Evolutionary conservation across 2,113 vertebrate species (phyloP), one percentile per base, ranked within the genome.

Genomic region (Scartelaos histophorus): DNA sequence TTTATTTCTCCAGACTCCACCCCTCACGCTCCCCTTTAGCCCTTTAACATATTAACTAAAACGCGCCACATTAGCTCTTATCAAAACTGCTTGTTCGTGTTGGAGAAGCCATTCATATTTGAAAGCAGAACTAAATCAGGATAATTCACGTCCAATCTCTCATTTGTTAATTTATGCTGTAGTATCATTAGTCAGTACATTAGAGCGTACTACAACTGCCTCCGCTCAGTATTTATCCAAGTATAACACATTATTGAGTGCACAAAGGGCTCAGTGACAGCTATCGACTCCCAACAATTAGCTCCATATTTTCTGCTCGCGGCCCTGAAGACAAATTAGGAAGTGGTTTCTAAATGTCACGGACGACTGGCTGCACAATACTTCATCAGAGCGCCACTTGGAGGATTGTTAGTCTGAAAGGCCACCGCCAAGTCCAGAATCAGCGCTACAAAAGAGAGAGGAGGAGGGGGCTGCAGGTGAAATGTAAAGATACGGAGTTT

Each of bases 271-370:
- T 12, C 25, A 29, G 57, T 60, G 57, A 60, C 57, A 34, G 57
- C 24, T 60, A 60, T 60, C 22, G 57, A 60, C 22, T 34, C 57
- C 25, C 57, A 60, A 29, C 57, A 60, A 60, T 60, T 60, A 60
- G 25, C 57, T 34, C 57, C 25, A 9, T 29, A 60, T 60, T 60
- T 60, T 60, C 57, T 60, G 22, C 25, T 60, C 57, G 5, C 5
- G 16, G 57, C 24, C 15, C 24, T 29, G 15, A 60, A 60, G 57
- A 60, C 24, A 60, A 60, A 60, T 60, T 25, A 29, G 24, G 57
- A 60, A 60, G 24, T 60, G 6, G 57, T 60, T 60, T 60, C 24
- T 60, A 60, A 60, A 60, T 60, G 57, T 60, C 57, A 60, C 56
- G 5, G 15, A 24, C 57, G 16, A 16, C 25, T 25, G 57, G 57